Base-by-base conservation (phyloP, 2,113 vertebrate species). In the Vicugna pacos region DNA sequence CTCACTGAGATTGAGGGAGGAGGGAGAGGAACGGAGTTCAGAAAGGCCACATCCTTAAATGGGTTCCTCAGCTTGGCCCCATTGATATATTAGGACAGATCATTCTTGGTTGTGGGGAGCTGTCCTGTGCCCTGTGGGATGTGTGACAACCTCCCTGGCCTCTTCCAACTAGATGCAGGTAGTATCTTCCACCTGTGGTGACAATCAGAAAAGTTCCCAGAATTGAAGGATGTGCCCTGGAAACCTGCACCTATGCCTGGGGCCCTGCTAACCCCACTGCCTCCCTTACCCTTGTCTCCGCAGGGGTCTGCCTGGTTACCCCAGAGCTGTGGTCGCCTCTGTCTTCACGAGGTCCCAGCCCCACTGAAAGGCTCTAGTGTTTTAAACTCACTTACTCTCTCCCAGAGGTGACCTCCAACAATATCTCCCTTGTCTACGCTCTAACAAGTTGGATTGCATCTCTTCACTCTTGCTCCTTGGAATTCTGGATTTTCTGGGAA, bases 191-290 rank as follows among this genome's bases (percentile, higher is more conserved):
- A 81, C 76, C 73, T 42, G 17, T 19, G 46, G 30, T 84, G 56
- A 92, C 30, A 82, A 89, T 8, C 76, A 70, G 52, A 81, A 56
- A 64, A 54, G 15, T 76, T 89, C 76, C 30, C 13, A 26, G 54
- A 79, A 84, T 82, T 48, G 20, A 38, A 20, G 65, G 20, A 8
- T 67, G 20, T 28, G 26, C 8, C 8, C 20, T 62, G 38, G 38
- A 42, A 42, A 42, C 38, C 38, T 42, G 38, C 38, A 4, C 38
- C 38, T 42, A 42, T 42, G 38, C 38, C 38, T 42, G 56, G 16
- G 52, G 4, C 48, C 2, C 3, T 1, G 0, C 13, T 60, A 54
- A 60, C 8, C 60, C 12, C 0, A 52, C 50, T 28, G 54, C 9
- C 16, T 32, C 6, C 35, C 19, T 32, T 19, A 50, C 6, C 3